A percentile compares a stretch with the other conserved stretches of the same genome.
These are phyloP conservation scores for Jaculus jaculus DNA, from an alignment of 2,113 vertebrate genomes.

Conservation along the genomic window DNA sequence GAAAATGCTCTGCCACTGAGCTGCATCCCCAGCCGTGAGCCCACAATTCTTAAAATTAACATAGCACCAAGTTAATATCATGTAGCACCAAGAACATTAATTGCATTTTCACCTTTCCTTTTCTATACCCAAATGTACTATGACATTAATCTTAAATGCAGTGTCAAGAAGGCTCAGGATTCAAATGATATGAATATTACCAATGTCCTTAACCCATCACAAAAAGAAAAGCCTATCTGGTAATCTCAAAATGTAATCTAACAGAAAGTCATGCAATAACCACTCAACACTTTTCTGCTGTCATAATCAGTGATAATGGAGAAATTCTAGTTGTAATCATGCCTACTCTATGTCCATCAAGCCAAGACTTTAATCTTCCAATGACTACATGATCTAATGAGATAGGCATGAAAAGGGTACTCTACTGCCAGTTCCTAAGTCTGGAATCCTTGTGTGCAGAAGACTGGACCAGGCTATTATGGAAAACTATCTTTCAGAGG, in stretches of 20 bases:
- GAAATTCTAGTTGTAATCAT: not conserved
- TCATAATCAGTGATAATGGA: not conserved
- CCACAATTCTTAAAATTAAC: not conserved
- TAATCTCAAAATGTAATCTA: not conserved
- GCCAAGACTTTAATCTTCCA: not conserved
- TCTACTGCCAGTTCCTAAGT: slow-evolving; percentile 12
- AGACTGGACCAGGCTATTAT: not conserved
- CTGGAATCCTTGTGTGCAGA: not conserved
- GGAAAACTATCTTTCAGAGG: not conserved
- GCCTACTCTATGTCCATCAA: not conserved
- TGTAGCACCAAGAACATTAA: not conserved
- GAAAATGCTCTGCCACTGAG: too few species aligned
- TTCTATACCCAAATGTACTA: not conserved
- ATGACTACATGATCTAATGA: slow-evolving; percentile 41
- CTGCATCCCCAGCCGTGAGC: not conserved
- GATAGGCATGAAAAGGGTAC: not conserved
- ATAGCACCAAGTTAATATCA: not conserved
- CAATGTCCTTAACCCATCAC: not conserved
- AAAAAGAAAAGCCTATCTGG: not conserved
- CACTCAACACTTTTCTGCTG: not conserved
- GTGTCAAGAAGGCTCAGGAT: not conserved
- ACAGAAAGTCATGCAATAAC: not conserved
- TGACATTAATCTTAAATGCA: not conserved
- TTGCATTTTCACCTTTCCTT: not conserved
- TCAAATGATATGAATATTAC: not conserved